Conservation (phyloP, 1,140 invertebrate genomes). For the Brachionus sp. region DNA sequence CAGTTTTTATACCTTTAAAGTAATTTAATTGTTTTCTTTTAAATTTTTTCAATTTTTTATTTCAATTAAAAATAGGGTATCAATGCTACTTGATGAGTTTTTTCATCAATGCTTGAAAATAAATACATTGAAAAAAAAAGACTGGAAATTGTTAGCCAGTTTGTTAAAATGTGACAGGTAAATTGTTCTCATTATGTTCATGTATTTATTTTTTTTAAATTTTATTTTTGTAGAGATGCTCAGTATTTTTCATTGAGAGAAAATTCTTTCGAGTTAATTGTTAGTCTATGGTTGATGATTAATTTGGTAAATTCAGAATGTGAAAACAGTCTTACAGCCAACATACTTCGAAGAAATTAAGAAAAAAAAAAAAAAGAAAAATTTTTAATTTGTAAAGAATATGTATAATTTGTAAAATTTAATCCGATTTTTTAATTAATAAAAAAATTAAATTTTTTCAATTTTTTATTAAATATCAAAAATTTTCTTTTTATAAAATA, state of each 20-base stretch:
- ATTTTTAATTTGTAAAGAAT: neutral
- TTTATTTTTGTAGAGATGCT: neutral
- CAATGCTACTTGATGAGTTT: slow-evolving; percentile 31
- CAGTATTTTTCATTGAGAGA: neutral
- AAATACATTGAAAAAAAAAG: slow-evolving; percentile 24
- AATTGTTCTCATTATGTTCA: neutral
- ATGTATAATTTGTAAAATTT: neutral
- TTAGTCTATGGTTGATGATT: slow-evolving; percentile 17
- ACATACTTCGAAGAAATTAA: neutral
- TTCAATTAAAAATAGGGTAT: neutral
- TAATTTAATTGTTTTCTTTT: neutral
- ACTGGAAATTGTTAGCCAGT: neutral
- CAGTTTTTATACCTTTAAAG: slow-evolving; percentile 29
- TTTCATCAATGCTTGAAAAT: neutral
- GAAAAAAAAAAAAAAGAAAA: neutral
- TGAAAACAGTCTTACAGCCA: slow-evolving; percentile 13
- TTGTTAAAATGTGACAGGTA: slow-evolving; percentile 42
- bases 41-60: neutral
- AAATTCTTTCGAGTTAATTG: slow-evolving; percentile 14
- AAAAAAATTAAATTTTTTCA: neutral
- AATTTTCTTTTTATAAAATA: too few relatives aligned
- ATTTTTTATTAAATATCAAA: too few relatives aligned
- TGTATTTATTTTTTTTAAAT: neutral
- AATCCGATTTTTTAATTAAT: neutral
- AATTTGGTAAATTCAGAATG: neutral